Base-by-base conservation (phyloP, 2,888 invertebrate species). In the Cosmia pyralina region DNA sequence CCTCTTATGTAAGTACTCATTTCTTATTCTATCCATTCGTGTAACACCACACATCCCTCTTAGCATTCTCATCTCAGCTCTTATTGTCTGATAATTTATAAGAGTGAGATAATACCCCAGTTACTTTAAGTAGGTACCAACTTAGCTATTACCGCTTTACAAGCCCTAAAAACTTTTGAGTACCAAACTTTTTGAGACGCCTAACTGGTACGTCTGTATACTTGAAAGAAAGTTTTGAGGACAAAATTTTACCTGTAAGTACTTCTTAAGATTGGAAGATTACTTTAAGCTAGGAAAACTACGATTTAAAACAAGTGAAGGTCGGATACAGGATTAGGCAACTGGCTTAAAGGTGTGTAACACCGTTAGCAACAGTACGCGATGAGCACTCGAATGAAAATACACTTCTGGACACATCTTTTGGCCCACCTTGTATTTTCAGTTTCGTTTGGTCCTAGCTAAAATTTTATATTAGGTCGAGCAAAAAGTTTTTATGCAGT, bases 111-210 rank as follows among this genome's bases (percentile, higher is more conserved):
- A 55, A 28, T 48, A 60, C 6, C 10, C 53, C 1, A n/a, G 53
- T 17, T 48, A 38, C 53, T 73, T 55, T 1, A 48, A 74, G 28
- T 41, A 28, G 10, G 8, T 44, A 53, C 46, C 17, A 28, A 19
- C 53, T 60, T 41, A 17, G 28, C 28, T 13, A n/a, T 50, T 38
- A 28, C 13, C n/a, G n/a, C 28, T 46, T 55, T 60, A 44, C 10
- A 68, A 44, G 34, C 41, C 22, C 41, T 53, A 41, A 60, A 75
- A 68, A 75, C 19, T 75, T 73, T 48, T 15, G 68, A 2, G 19
- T 60, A 10, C 28, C 52, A 53, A 75, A 75, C 52, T 75, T 67
- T 59, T 53, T 22, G 17, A 59, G 55, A 48, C 67, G 41, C 59
- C 75, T 48, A 53, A 41, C 28, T 19, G 5, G 59, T 52, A 53